phyloP scores from a whole-genome alignment of 1,140 invertebrate genomes.

The Hylyphantes graminicola region DNA sequence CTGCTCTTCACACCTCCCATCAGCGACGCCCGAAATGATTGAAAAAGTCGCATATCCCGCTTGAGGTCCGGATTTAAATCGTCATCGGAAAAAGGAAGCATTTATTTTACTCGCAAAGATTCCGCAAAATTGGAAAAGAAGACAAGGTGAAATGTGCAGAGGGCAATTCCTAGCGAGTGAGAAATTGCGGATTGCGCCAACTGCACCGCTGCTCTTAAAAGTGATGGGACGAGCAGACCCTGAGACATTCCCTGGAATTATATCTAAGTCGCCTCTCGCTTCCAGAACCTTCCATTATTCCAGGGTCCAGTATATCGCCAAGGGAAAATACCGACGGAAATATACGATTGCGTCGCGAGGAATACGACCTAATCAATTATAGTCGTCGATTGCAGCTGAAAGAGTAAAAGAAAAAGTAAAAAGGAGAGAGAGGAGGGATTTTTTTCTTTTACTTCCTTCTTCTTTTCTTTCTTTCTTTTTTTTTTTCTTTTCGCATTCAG shows the following conservation, averaged over 20 bases:
- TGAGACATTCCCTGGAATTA: conserved; percentile 58
- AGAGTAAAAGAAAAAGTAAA: conserved; percentile 44
- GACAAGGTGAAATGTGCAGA: conserved; percentile 60
- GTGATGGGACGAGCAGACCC: conserved; percentile 54
- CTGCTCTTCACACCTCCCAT: conserved; percentile 24
- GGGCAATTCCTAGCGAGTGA: conserved; percentile 56
- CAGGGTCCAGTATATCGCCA: conserved; percentile 58
- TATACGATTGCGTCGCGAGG: conserved; percentile 56
- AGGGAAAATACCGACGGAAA: conserved; percentile 39
- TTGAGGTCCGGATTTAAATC: conserved; percentile 58
- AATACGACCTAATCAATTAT: conserved; percentile 60
- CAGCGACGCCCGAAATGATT: conserved; percentile 37
- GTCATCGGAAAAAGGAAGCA: conserved; percentile 47
- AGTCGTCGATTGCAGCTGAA: conserved; percentile 59
- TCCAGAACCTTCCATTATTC: conserved; percentile 56
- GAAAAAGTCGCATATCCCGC: conserved; percentile 45
- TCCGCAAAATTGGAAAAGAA: conserved; percentile 58
- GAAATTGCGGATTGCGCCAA: conserved; percentile 60
- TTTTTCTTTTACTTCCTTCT: conserved; percentile 17
- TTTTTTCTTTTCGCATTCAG: conserved; percentile 23
- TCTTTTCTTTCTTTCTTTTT: conserved; percentile 27
- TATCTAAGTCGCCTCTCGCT: conserved; percentile 45
- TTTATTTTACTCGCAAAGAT: conserved; percentile 54
- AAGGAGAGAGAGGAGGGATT: conserved; percentile 16
- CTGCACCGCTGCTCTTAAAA: conserved; percentile 45